phyloP scores from a whole-genome alignment of 2,113 vertebrate species.

The Leptodactylus fuscus region DNA sequence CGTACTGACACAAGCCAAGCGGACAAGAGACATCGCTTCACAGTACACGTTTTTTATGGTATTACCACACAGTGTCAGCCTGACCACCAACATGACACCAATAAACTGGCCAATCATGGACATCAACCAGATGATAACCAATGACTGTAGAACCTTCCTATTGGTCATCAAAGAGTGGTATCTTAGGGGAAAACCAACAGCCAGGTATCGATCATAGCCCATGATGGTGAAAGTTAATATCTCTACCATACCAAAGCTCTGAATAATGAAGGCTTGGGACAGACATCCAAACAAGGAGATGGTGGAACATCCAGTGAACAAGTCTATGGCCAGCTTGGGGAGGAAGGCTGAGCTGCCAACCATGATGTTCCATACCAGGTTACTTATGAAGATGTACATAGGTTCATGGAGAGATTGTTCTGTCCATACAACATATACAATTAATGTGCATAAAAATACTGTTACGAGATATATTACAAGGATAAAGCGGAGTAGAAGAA shows the following conservation, averaged over 20 bases:
- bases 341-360: no score
- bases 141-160: neutral
- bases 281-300: neutral
- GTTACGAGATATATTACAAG: neutral
- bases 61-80: neutral
- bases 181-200: no score
- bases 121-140: neutral
- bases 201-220: constrained; percentile 3
- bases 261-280: neutral
- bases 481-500: neutral
- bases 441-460: neutral
- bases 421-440: constrained; percentile 3
- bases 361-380: no score
- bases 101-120: neutral
- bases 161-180: no score
- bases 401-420: constrained; percentile 25
- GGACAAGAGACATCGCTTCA: constrained; percentile 28
- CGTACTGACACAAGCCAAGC: neutral
- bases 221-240: constrained; percentile 8
- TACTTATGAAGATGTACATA: constrained; percentile 13
- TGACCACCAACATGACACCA: neutral
- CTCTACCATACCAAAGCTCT: neutral
- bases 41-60: constrained; percentile 29
- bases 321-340: no score
- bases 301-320: neutral